Conservation (phyloP, 2,113 vertebrate genomes). For the Pavo muticus region DNA sequence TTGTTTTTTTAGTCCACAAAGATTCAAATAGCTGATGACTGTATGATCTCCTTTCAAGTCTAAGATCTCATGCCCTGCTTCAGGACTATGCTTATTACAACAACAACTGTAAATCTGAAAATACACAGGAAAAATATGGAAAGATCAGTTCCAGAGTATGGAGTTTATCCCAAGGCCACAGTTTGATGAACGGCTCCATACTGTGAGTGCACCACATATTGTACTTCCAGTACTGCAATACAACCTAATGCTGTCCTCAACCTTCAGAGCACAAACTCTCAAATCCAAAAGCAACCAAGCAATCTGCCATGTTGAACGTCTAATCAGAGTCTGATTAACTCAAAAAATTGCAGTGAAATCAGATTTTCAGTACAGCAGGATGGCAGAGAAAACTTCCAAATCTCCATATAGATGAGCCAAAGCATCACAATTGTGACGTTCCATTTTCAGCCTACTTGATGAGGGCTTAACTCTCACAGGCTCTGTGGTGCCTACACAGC, state of each 20-base stretch:
- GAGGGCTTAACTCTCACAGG: background rate
- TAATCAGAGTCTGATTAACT: background rate
- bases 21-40: background rate
- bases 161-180: conserved; percentile 72
- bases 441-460: background rate
- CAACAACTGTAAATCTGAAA: conserved; percentile 29
- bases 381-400: background rate
- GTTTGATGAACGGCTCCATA: conserved; percentile 45
- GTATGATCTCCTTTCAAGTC: background rate
- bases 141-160: background rate
- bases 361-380: background rate
- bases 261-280: conserved; percentile 25
- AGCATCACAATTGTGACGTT: background rate
- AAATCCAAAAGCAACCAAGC: background rate
- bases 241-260: conserved; percentile 30
- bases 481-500: background rate
- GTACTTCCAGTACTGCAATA: conserved; percentile 64
- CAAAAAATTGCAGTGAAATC: background rate
- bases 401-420: background rate
- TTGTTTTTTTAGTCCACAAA: conserved; percentile 22
- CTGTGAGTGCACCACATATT: conserved; percentile 51
- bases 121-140: conserved; percentile 25
- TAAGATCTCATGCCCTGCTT: background rate
- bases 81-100: conserved; percentile 19
- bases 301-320: background rate